Percentiles rank a stretch among this genome's conserved stretches.
phyloP scores from a whole-genome alignment of 2,797 vertebrate species.

The Iguana delicatissima region DNA sequence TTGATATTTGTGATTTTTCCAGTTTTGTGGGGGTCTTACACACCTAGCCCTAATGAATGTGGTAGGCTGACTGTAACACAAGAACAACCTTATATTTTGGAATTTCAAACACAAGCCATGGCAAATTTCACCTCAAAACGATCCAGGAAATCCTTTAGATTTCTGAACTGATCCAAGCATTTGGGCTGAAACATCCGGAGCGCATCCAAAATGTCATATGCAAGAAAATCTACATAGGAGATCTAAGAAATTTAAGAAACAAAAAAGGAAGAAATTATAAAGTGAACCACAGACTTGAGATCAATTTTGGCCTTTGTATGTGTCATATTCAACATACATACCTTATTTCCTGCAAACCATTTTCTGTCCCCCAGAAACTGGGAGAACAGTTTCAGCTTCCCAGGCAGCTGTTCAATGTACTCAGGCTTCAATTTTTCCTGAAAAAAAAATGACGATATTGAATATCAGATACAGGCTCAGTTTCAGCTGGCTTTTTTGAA shows the following conservation, averaged over 20 bases:
- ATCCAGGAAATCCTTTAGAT: slow-evolving; percentile 84
- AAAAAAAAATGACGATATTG: neutral
- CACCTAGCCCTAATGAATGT: too few species aligned
- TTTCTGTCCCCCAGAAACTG: slow-evolving; percentile 79
- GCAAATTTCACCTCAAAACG: slow-evolving; percentile 87
- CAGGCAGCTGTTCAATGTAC: slow-evolving; percentile 69
- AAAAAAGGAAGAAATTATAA: neutral
- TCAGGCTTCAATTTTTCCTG: slow-evolving; percentile 63
- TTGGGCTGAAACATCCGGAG: slow-evolving; percentile 83
- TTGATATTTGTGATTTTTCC: too few species aligned
- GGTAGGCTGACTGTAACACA: too few species aligned
- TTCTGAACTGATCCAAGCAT: slow-evolving; percentile 86
- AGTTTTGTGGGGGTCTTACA: too few species aligned
- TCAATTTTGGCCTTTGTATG: neutral
- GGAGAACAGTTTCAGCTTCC: slow-evolving; percentile 82
- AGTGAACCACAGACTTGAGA: neutral
- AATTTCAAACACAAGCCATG: neutral
- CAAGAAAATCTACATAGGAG: slow-evolving; percentile 89
- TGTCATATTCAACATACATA: slow-evolving; percentile 23
- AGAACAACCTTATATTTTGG: neutral
- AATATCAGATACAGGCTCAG: neutral
- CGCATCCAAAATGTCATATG: slow-evolving; percentile 89
- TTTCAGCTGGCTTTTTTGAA: neutral
- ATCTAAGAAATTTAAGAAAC: slow-evolving; percentile 76
- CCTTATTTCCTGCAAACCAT: slow-evolving; percentile 94